Base-by-base conservation (phyloP, 2,888 invertebrate genomes). In the Gryllus longicercus region DNA sequence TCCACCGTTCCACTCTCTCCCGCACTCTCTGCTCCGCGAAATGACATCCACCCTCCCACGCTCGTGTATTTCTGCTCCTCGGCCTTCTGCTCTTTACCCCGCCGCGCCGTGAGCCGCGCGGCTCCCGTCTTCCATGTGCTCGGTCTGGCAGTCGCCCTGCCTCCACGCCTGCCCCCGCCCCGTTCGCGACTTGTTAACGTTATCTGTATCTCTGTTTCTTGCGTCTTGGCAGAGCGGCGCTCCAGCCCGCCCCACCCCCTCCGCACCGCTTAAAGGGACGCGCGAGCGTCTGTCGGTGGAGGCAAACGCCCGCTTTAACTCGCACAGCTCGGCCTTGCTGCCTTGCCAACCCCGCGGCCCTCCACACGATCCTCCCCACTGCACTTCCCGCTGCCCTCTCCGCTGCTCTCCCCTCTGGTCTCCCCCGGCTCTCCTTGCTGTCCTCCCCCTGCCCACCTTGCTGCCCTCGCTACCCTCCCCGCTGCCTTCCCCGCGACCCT, bases 171-270 rank as follows among this genome's bases (percentile, higher is more conserved):
- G 18, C 18, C 63, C 63, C 63, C 63, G 63, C 63, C 63, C 63
- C 63, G 63, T 63, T n/a, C 63, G 63, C 63, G 63, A 63, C 63
- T 63, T 63, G 63, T 63, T 63, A 63, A 63, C 63, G 63, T 63
- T 63, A 63, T 63, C 63, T 63, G 63, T 63, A 63, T 63, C 63
- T 63, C 16, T 63, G 63, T 63, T 63, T 63, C 63, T 63, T 63
- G 63, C 63, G 63, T 63, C 63, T 63, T 63, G 63, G 63, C 63
- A 14, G 12, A 63, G n/a, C 63, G 63, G 63, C 63, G 63, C 63
- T n/a, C 5, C 63, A 0, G 63, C 63, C 63, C 51, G 51, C 12
- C 51, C 51, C 51, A 3, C 1, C 16, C 63, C 63, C 11, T 8
- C n/a, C 14, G 63, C 63, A 14, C 63, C 63, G 63, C 63, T n/a